Percentiles rank a stretch among this genome's conserved stretches.
Evolutionary conservation across 2,797 vertebrate genomes (phyloP).

Genomic region (Tapirus indicus): DNA sequence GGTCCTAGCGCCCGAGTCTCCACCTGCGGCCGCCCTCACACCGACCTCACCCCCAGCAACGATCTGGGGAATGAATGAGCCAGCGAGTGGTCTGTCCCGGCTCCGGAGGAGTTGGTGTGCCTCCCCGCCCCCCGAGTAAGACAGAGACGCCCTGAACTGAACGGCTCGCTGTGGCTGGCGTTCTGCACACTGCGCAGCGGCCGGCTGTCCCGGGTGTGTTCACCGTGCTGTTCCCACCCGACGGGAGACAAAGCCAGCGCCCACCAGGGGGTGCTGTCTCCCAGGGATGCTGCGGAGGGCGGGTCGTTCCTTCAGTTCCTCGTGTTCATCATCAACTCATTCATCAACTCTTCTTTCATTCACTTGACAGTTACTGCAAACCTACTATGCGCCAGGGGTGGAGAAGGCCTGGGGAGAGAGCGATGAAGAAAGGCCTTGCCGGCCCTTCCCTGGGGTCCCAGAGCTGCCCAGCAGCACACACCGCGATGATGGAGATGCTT

Average conservation of each 20-base stretch:
- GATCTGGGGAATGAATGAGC: too few species aligned
- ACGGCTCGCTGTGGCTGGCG: background rate
- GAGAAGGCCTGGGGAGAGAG: background rate
- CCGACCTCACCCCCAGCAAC: background rate
- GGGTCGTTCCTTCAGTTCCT: background rate
- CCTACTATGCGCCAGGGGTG: background rate
- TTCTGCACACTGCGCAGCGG: rapidly evolving
- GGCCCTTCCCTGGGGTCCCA: background rate
- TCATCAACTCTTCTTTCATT: background rate
- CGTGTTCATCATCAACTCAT: background rate
- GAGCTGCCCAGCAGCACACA: too few species aligned
- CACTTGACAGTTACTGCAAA: background rate
- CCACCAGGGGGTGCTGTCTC: background rate
- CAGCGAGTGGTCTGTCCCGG: background rate
- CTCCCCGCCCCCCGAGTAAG: rapidly evolving
- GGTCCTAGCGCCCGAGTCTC: background rate
- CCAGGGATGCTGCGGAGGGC: background rate
- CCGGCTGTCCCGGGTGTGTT: rapidly evolving
- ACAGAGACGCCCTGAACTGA: background rate
- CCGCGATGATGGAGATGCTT: background rate
- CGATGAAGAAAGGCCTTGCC: too few species aligned
- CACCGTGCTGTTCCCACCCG: background rate
- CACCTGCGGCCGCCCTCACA: background rate
- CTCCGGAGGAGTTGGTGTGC: background rate
- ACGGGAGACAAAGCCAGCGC: background rate